Evolutionary conservation across 30 jellyfish, hydroid and myxozoan species (phyloP).

Genomic region (Hydractinia echinata): DNA sequence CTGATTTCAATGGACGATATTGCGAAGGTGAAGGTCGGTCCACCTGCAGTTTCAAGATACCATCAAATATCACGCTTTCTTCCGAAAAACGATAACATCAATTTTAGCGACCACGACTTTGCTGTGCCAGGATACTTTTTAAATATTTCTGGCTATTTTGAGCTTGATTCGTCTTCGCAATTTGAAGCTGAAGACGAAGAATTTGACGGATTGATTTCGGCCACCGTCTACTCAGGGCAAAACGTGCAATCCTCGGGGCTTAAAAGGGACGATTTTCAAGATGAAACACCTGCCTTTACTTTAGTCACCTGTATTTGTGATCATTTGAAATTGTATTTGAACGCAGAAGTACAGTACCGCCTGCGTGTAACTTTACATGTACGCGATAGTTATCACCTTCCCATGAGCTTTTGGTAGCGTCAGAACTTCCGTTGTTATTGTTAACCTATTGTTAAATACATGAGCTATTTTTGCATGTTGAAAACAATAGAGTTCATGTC

Average conservation of each 20-base stretch:
- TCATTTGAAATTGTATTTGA: background rate
- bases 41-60: slow-evolving; percentile 26
- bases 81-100: background rate
- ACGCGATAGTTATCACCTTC: no score
- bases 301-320: background rate
- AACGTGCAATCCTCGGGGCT: background rate
- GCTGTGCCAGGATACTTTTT: slow-evolving; percentile 21
- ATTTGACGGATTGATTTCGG: slow-evolving; percentile 3
- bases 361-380: no score
- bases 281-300: background rate
- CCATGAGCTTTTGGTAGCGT: no score
- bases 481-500: no score
- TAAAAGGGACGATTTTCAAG: background rate
- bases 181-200: background rate
- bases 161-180: background rate
- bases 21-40: slow-evolving; percentile 25
- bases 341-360: background rate
- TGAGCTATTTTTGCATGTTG: no score
- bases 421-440: no score
- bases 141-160: slow-evolving; percentile 27
- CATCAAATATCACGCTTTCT: slow-evolving; percentile 13
- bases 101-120: slow-evolving; percentile 28
- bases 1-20: slow-evolving; percentile 10
- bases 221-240: background rate
- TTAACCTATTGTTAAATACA: no score